Conservation (phyloP, 2,113 vertebrate genomes). For the Argyrosomus japonicus region DNA sequence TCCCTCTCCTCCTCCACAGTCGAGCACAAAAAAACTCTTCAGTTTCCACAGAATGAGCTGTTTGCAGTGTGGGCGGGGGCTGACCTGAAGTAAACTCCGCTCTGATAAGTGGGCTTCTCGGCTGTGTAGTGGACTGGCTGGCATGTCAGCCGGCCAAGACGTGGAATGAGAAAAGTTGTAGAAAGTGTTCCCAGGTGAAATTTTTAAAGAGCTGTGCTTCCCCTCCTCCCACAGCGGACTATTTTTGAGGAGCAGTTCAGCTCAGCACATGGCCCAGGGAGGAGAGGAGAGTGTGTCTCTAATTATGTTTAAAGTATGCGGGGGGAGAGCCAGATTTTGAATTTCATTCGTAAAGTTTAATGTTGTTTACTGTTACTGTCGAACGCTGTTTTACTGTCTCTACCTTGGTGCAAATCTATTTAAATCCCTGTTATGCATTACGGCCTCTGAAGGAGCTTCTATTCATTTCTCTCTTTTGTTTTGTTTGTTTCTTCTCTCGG, state of each 20-base stretch:
- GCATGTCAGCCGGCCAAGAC: constrained; percentile 38
- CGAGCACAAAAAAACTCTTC: constrained; percentile 22
- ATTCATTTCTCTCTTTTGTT: constrained; percentile 8
- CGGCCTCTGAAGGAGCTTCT: neutral
- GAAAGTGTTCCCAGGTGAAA: constrained; percentile 77
- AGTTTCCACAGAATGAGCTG: constrained; percentile 22
- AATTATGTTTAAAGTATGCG: neutral
- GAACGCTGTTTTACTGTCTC: neutral
- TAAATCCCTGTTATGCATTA: neutral
- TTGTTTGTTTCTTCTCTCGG: constrained; percentile 43
- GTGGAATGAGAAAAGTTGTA: constrained; percentile 46
- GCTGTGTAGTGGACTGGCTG: constrained; percentile 40
- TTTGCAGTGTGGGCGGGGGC: constrained; percentile 38
- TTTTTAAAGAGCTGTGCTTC: constrained; percentile 29
- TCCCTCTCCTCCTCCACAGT: constrained; percentile 10
- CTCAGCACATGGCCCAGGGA: neutral
- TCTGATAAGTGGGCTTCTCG: constrained; percentile 18
- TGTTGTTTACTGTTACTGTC: neutral
- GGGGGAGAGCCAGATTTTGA: neutral
- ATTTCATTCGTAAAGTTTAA: neutral
- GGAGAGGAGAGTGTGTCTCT: constrained; percentile 1
- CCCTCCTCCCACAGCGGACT: constrained; percentile 34
- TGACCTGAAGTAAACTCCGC: constrained; percentile 68
- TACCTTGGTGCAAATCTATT: neutral
- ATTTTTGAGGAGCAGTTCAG: constrained; percentile 2